Evolutionary conservation across 2,113 vertebrate genomes (phyloP).

Genomic region (Crotalus tigris): DNA sequence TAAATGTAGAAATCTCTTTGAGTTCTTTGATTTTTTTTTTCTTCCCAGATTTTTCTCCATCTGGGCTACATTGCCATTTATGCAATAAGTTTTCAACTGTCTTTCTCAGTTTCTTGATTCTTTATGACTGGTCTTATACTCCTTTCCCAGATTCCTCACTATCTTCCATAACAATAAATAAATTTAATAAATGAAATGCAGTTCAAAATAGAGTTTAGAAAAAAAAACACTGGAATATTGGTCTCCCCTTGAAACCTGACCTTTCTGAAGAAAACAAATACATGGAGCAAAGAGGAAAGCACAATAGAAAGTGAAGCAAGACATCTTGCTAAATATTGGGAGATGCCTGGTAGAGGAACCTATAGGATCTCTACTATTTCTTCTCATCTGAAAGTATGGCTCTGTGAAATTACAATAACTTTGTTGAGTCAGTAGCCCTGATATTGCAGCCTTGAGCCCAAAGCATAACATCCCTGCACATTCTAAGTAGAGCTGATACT

Average conservation of each 20-base stretch:
- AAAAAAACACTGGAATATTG: not conserved
- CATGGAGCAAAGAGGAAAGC: not conserved
- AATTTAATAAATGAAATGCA: not conserved
- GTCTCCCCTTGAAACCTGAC: not conserved
- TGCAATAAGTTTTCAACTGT: not conserved
- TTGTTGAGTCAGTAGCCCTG: not conserved
- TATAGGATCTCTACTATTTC: not conserved
- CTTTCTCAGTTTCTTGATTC: not conserved
- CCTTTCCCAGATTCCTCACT: not conserved
- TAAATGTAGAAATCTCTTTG: not conserved
- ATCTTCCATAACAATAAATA: not conserved
- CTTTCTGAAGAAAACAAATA: not conserved
- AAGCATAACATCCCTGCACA: not conserved
- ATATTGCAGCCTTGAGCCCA: not conserved
- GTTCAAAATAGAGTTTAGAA: not conserved
- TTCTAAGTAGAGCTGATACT: not conserved
- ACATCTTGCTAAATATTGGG: not conserved
- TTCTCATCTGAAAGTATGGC: not conserved
- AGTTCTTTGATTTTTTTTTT: not conserved
- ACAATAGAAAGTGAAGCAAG: not conserved
- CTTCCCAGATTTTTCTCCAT: not conserved
- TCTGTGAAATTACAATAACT: not conserved
- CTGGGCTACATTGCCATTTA: not conserved
- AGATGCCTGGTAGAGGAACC: not conserved
- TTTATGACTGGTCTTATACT: not conserved